phyloP scores from a whole-genome alignment of 2,113 vertebrate species.

The Cyanoderma ruficeps region DNA sequence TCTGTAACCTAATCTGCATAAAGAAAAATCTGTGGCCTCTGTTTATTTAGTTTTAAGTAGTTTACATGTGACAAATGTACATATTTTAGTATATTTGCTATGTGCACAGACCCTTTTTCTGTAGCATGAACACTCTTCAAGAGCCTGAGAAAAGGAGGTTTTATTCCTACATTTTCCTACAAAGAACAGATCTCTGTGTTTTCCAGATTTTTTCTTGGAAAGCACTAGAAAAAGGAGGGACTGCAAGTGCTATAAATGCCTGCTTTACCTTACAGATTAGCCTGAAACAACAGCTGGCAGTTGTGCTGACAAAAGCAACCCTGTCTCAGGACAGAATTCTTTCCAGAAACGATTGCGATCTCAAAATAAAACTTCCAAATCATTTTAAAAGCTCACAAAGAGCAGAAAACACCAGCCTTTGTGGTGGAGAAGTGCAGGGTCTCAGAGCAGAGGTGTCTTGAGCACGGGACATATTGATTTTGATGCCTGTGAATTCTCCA shows the following conservation, averaged over 20 bases:
- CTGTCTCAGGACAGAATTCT: neutral
- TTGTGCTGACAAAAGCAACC: neutral
- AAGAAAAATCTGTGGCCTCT: neutral
- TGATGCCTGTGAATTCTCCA: neutral
- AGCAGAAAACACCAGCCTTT: neutral
- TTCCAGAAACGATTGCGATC: neutral
- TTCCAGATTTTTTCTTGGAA: neutral
- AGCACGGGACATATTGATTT: accelerated
- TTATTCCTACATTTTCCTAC: neutral
- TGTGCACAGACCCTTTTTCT: neutral
- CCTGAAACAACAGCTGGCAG: neutral
- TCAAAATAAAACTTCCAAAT: neutral
- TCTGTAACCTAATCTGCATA: neutral
- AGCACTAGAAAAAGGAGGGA: neutral
- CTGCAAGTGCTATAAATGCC: neutral
- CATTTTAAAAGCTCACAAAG: neutral
- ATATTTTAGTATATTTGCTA: neutral
- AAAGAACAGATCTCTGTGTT: neutral
- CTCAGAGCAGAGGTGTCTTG: neutral
- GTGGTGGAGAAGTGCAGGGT: neutral
- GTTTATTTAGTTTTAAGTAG: neutral
- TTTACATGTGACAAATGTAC: neutral
- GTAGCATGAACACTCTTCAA: neutral
- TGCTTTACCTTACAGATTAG: neutral
- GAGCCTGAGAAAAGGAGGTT: neutral